Evolutionary conservation across 2,113 vertebrate genomes (phyloP), one percentile per base, ranked within the genome.

Genomic region (Colossoma macropomum): DNA sequence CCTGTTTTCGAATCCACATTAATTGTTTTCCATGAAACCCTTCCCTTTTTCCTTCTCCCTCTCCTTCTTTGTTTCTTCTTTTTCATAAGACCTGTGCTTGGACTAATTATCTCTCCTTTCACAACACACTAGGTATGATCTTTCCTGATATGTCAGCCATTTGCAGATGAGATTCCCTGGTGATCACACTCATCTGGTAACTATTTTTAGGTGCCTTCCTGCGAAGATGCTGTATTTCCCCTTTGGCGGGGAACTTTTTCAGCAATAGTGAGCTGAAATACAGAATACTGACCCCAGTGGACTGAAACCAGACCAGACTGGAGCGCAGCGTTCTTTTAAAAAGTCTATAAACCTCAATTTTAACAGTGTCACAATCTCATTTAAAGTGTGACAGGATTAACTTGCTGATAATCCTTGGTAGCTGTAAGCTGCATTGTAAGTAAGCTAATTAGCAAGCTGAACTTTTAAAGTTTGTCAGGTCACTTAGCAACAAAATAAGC

Each of bases 181-280:
- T 69, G 82, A 85, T 85, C 82, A 70, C 83, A 66, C 68, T 83
- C 76, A 77, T 77, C 77, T 71, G 32, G 27, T 13, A 45, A 41
- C 45, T 87, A 84, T 78, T 81, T 71, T 81, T 81, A 70, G 52
- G 30, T 15, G 15, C 25, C 65, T 81, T 52, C 56, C 34, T 50
- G 38, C 52, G 60, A 65, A 45, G 32, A 81, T 71, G 54, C 21
- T 80, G 83, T 25, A 45, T 75, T 75, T 79, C 41, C 72, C 41
- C 34, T 56, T 78, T 72, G 63, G 50, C 62, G 70, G 41, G 28
- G 69, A 63, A 60, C 52, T 27, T 21, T 72, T 79, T 56, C 78
- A 62, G 52, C 66, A 27, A 41, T 48, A n/a, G 59, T 63, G 69
- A 21, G 10, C 3, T n/a, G 59, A 54, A 32, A 38, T 59, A 27